phyloP scores from a whole-genome alignment of 2,888 invertebrate species.

The Lapara coniferarum region DNA sequence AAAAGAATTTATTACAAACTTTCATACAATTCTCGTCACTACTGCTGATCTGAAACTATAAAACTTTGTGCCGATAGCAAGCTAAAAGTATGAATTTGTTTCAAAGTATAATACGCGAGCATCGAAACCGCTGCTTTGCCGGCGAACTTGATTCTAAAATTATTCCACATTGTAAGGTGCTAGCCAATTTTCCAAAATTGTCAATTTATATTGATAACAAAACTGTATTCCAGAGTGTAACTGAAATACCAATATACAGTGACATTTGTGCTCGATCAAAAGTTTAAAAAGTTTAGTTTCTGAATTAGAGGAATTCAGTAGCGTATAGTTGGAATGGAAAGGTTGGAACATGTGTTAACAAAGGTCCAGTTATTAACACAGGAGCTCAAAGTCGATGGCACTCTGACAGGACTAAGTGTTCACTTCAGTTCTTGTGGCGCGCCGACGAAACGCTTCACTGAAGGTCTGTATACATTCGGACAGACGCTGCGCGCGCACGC shows the following conservation, averaged over 20 bases:
- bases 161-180: neutral
- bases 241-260: neutral
- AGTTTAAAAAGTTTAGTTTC: neutral
- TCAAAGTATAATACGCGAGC: slow-evolving; percentile 7
- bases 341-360: slow-evolving; percentile 23
- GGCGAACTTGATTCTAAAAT: neutral
- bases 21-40: neutral
- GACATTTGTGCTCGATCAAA: neutral
- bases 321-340: neutral
- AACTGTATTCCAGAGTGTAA: neutral
- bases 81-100: slow-evolving; percentile 13
- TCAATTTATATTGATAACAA: neutral
- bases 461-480: slow-evolving; percentile 75
- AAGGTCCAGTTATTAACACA: slow-evolving; percentile 25
- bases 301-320: neutral
- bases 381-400: slow-evolving; percentile 35
- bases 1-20: neutral
- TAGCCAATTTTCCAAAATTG: neutral
- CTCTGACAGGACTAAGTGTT: slow-evolving; percentile 69
- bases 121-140: slow-evolving; percentile 3
- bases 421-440: slow-evolving; percentile 69
- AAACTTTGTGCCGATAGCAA: neutral
- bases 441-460: slow-evolving; percentile 68
- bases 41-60: slow-evolving; percentile 12
- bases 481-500: slow-evolving; percentile 79